Conservation (phyloP, 2,888 invertebrate species). For the Zaprionus bogoriensis region DNA sequence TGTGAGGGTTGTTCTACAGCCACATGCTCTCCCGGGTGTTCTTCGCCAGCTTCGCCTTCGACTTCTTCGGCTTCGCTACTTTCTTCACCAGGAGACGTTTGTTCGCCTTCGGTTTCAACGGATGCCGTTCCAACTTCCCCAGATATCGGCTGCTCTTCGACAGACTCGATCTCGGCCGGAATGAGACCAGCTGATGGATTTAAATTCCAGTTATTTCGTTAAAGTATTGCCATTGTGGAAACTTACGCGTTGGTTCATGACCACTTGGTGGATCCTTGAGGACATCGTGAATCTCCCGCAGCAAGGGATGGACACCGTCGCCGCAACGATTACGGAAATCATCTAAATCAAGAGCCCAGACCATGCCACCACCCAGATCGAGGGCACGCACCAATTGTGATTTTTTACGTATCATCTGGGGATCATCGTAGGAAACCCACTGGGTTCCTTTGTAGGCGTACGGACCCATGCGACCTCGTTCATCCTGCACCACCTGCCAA, state of each 20-base stretch:
- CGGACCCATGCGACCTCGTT: constrained; percentile 91
- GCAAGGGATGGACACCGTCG: constrained; percentile 90
- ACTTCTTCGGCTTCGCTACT: constrained; percentile 27
- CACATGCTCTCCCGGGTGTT: constrained; percentile 16
- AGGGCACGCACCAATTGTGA: constrained; percentile 90
- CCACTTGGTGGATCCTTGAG: constrained; percentile 84
- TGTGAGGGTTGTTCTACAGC: constrained; percentile 15
- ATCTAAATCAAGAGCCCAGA: constrained; percentile 95
- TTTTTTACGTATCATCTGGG: constrained; percentile 90
- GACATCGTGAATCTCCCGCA: constrained; percentile 89
- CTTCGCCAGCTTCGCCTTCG: constrained; percentile 19
- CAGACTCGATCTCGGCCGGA: constrained; percentile 51
- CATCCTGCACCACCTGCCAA: constrained; percentile 92
- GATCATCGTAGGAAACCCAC: constrained; percentile 96
- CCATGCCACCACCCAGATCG: constrained; percentile 93
- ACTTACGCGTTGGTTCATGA: constrained; percentile 76
- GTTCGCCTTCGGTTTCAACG: constrained; percentile 64
- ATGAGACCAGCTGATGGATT: constrained; percentile 58
- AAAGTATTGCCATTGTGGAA: no score
- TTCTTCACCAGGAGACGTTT: constrained; percentile 3
- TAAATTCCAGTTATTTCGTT: no score
- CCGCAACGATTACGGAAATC: constrained; percentile 92
- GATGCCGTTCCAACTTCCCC: constrained; percentile 55
- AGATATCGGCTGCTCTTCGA: constrained; percentile 62
- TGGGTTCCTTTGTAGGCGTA: constrained; percentile 93